phyloP scores from a whole-genome alignment of 2,113 vertebrate species.

The Mormoops blainvillei region DNA sequence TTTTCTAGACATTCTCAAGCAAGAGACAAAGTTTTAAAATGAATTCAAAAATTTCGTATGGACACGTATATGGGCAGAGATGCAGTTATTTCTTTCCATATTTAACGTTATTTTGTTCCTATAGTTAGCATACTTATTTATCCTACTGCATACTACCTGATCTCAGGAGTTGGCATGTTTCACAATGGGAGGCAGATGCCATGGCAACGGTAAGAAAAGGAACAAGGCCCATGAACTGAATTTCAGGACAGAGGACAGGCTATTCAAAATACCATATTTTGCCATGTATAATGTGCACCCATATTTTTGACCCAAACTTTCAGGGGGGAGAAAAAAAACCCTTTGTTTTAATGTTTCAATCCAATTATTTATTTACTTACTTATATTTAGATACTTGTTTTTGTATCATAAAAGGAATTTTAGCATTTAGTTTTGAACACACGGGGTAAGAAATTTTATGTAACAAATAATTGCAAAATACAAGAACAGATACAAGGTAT shows the following conservation, averaged over 20 bases:
- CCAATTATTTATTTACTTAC: no score
- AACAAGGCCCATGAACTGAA: background rate
- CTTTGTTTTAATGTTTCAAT: no score
- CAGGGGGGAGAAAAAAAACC: no score
- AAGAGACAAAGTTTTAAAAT: background rate
- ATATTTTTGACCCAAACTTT: no score
- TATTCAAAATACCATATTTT: background rate
- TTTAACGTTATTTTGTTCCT: slow-evolving; percentile 7
- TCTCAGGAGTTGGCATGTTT: background rate
- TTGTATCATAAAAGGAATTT: no score
- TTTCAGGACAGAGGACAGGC: background rate
- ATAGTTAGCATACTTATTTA: background rate
- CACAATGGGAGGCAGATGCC: background rate
- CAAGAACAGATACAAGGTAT: no score
- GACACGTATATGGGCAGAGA: background rate
- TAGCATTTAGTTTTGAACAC: no score
- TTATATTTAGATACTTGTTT: no score
- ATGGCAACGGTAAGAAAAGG: background rate
- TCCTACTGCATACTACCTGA: background rate
- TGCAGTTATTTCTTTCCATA: background rate
- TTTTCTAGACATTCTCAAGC: background rate
- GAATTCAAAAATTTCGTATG: background rate
- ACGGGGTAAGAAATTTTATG: no score
- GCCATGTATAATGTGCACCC: no score
- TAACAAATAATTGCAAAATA: no score